Percentiles rank a stretch among this genome's conserved stretches.
These are phyloP conservation scores for Lithophane leautieri DNA, from an alignment of 2,888 invertebrate species.

Conservation along the genomic window DNA sequence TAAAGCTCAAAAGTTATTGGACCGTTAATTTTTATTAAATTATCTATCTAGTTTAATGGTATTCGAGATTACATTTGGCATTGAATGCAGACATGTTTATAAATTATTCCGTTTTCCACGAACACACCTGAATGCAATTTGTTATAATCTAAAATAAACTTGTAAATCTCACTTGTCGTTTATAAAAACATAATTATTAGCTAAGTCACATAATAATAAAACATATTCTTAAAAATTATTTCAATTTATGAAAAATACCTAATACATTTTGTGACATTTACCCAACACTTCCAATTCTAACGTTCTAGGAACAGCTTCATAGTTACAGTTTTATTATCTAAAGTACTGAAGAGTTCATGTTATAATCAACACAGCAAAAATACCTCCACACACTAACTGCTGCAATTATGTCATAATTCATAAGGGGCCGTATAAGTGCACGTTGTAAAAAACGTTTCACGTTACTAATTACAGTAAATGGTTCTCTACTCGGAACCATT, in stretches of 20 bases:
- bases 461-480: constrained; percentile 45
- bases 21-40: constrained; percentile 60
- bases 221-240: constrained; percentile 78
- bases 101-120: constrained; percentile 58
- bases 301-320: constrained; percentile 8
- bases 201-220: constrained; percentile 71
- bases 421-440: constrained; percentile 21
- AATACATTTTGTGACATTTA: constrained; percentile 70
- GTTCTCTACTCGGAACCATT: constrained; percentile 26
- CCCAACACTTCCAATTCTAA: constrained; percentile 54
- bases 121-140: constrained; percentile 60
- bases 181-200: constrained; percentile 71
- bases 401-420: constrained; percentile 54
- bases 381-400: constrained; percentile 20
- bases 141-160: constrained; percentile 60
- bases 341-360: constrained; percentile 15
- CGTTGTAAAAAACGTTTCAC: constrained; percentile 46
- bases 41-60: constrained; percentile 57
- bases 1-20: constrained; percentile 71
- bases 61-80: constrained; percentile 70
- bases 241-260: constrained; percentile 68
- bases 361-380: constrained; percentile 19
- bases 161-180: constrained; percentile 78
- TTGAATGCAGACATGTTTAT: constrained; percentile 54
- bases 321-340: constrained; percentile 1